Percentiles rank a stretch among this genome's conserved stretches.
Conservation (phyloP, 2,797 vertebrate species). For the Coreius guichenoti region DNA sequence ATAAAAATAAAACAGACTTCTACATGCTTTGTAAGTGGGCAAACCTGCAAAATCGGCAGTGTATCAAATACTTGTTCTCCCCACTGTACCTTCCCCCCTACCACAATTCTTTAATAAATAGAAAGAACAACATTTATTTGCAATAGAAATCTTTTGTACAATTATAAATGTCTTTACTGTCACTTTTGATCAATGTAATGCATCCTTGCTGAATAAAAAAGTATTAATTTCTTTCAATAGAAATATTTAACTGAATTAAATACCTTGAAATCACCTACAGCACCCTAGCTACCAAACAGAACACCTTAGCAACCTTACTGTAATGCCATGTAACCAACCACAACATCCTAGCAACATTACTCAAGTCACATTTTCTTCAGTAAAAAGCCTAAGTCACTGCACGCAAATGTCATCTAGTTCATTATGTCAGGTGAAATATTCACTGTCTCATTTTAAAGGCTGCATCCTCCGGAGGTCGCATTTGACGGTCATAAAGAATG, state of each 20-base stretch:
- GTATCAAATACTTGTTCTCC: too few species aligned
- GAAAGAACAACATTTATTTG: too few species aligned
- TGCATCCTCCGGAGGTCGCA: neutral
- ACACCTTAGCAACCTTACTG: constrained; percentile 1
- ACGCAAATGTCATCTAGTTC: neutral
- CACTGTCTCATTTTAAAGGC: neutral
- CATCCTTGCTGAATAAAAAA: neutral
- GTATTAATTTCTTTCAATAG: neutral
- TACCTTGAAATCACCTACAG: neutral
- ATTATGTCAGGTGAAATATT: neutral
- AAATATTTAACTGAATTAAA: neutral
- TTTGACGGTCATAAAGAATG: neutral
- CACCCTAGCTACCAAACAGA: neutral
- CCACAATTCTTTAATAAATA: too few species aligned
- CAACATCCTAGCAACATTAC: neutral
- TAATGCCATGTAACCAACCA: neutral
- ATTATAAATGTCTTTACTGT: too few species aligned
- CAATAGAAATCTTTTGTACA: too few species aligned
- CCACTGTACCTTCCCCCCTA: too few species aligned
- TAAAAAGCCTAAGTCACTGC: neutral
- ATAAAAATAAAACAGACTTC: too few species aligned
- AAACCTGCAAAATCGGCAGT: too few species aligned
- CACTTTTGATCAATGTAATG: neutral
- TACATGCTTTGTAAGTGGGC: too few species aligned
- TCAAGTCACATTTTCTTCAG: neutral